These are phyloP conservation scores for Augiades crinisus DNA, from an alignment of 2,888 invertebrate species.

Conservation along the genomic window DNA sequence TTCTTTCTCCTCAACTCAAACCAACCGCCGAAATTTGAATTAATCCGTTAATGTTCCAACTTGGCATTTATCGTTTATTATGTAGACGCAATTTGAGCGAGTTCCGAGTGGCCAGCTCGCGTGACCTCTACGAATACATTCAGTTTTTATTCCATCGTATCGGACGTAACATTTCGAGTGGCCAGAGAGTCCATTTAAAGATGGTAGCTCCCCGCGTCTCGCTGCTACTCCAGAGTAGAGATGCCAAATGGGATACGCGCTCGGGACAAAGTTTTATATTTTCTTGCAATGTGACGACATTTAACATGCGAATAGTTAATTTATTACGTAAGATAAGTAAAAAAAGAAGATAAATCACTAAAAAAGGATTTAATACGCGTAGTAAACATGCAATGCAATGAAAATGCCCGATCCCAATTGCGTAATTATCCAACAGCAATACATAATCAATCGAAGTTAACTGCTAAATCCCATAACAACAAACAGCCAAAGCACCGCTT, in stretches of 20 bases:
- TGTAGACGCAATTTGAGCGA: conserved; percentile 19
- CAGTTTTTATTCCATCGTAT: conserved; percentile 16
- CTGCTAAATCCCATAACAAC: conserved; percentile 19
- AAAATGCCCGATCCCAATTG: conserved; percentile 39
- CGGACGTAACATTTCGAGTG: conserved; percentile 14
- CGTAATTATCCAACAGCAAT: conserved; percentile 32
- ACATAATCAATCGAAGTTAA: conserved; percentile 35
- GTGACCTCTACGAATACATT: conserved; percentile 25
- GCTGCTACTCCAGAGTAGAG: conserved; percentile 17
- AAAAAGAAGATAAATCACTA: conserved; percentile 35
- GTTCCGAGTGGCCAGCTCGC: conserved; percentile 12
- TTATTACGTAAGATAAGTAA: no score
- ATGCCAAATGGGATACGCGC: conserved; percentile 5
- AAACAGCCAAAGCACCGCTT: conserved; percentile 13
- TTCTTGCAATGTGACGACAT: no score
- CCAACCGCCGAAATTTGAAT: conserved; percentile 18
- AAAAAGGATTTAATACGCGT: conserved; percentile 39
- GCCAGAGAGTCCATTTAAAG: conserved; percentile 39
- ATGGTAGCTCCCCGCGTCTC: conserved; percentile 35
- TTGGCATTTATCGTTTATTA: conserved; percentile 18
- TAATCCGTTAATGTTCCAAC: conserved; percentile 10
- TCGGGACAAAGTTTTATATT: conserved; percentile 2
- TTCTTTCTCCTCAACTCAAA: no score
- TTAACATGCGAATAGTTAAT: no score
- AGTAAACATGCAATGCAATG: conserved; percentile 38